phyloP scores from a whole-genome alignment of 30 jellyfish, hydroid and myxozoan genomes.

The Rhopilema esculentum region DNA sequence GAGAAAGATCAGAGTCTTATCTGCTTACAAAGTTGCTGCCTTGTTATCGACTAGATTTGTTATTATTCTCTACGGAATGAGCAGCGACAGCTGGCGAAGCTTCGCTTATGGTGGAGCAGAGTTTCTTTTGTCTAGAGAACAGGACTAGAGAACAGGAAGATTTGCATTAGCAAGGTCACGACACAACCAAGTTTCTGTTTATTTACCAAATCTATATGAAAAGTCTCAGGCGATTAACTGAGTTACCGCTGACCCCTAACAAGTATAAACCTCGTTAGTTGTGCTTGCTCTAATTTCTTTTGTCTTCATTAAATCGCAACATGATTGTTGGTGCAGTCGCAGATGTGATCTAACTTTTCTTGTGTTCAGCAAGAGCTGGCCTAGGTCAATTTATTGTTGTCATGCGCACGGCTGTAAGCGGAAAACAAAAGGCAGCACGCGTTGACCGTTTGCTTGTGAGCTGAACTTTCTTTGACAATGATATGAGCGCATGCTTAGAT shows the following conservation, averaged over 20 bases:
- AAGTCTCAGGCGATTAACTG: neutral
- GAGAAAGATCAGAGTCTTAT: no score
- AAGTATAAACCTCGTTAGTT: neutral
- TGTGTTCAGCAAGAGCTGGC: neutral
- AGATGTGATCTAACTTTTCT: neutral
- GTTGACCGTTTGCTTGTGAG: neutral
- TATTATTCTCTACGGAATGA: neutral
- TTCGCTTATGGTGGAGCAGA: neutral
- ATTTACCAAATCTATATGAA: neutral
- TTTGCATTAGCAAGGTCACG: neutral
- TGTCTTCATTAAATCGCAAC: neutral
- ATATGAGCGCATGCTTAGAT: neutral
- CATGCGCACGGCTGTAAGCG: neutral
- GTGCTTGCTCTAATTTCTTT: neutral
- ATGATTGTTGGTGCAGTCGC: neutral
- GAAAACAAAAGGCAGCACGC: neutral
- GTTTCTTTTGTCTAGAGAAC: neutral
- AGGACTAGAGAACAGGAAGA: neutral
- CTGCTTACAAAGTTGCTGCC: no score
- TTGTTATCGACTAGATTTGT: neutral
- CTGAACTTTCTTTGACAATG: neutral
- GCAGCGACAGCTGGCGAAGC: neutral
- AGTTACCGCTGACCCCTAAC: neutral
- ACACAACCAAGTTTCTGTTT: neutral
- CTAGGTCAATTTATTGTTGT: neutral